Evolutionary conservation across 1,140 invertebrate genomes (phyloP).

Genomic region (Leptinotarsa texana): DNA sequence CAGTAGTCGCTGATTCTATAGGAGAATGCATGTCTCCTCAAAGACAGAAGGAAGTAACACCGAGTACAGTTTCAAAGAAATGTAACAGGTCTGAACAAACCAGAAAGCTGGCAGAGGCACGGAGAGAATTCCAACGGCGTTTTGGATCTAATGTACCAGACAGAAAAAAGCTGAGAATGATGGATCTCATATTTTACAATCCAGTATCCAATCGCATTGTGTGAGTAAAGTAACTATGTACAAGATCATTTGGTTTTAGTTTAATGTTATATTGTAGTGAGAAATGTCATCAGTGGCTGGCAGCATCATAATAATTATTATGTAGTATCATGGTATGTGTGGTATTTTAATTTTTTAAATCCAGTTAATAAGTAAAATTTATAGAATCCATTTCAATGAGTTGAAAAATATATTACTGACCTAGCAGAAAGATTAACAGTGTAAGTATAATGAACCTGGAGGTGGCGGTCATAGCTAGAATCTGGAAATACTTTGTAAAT

Average conservation of each 20-base stretch:
- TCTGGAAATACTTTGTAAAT: no score
- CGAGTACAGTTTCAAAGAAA: conserved; percentile 43
- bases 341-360: no score
- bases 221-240: conserved; percentile 33
- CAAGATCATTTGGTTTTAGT: neutral
- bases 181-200: conserved; percentile 90
- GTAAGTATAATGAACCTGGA: no score
- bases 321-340: no score
- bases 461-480: no score
- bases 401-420: no score
- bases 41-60: conserved; percentile 41
- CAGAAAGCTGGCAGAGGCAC: conserved; percentile 60
- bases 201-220: conserved; percentile 72
- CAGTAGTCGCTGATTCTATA: conserved; percentile 31
- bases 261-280: no score
- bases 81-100: conserved; percentile 56
- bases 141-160: conserved; percentile 64
- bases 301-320: no score
- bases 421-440: no score
- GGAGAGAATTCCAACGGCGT: conserved; percentile 63
- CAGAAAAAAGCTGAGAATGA: conserved; percentile 78
- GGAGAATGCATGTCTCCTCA: conserved; percentile 27
- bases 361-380: no score
- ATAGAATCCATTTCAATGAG: no score
- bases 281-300: no score